Evolutionary conservation across 2,797 vertebrate species (phyloP).

Genomic region (Mareca strepera): DNA sequence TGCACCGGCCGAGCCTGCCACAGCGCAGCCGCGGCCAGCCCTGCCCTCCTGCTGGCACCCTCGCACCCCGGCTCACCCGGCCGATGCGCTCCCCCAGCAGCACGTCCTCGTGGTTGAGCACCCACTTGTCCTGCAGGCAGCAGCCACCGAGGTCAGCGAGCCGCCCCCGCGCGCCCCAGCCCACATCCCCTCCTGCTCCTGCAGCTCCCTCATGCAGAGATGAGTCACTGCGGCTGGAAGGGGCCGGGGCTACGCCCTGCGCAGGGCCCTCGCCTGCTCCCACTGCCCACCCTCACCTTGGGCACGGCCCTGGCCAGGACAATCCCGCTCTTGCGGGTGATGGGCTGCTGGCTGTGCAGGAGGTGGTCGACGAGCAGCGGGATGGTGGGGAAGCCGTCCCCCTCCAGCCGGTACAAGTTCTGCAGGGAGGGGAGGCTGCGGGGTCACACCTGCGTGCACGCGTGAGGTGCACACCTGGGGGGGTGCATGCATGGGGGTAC

Average conservation of each 20-base stretch:
- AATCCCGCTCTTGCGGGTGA: slow-evolving; percentile 87
- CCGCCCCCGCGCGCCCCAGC: too few species aligned
- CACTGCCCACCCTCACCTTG: slow-evolving; percentile 79
- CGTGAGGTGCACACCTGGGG: background rate
- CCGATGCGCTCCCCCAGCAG: slow-evolving; percentile 91
- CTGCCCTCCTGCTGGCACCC: background rate
- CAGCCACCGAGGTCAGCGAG: background rate
- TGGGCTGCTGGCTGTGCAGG: slow-evolving; percentile 79
- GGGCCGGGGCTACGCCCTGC: rapidly evolving
- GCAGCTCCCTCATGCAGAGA: background rate
- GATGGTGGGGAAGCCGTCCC: slow-evolving; percentile 87
- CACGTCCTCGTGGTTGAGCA: slow-evolving; percentile 91
- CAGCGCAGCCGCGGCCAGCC: rapidly evolving
- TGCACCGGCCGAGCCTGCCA: rapidly evolving
- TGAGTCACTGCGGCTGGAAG: background rate
- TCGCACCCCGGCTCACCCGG: slow-evolving; percentile 78
- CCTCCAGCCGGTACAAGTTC: slow-evolving; percentile 92
- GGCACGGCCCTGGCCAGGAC: slow-evolving; percentile 83
- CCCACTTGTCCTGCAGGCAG: slow-evolving; percentile 92
- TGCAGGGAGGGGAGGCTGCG: slow-evolving; percentile 25
- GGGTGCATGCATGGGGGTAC: background rate
- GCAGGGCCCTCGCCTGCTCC: rapidly evolving
- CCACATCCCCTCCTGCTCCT: background rate
- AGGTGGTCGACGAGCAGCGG: slow-evolving; percentile 88
- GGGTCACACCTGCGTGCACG: too few species aligned